phyloP scores from a whole-genome alignment of 2,797 vertebrate species.

The Parambassis ranga region DNA sequence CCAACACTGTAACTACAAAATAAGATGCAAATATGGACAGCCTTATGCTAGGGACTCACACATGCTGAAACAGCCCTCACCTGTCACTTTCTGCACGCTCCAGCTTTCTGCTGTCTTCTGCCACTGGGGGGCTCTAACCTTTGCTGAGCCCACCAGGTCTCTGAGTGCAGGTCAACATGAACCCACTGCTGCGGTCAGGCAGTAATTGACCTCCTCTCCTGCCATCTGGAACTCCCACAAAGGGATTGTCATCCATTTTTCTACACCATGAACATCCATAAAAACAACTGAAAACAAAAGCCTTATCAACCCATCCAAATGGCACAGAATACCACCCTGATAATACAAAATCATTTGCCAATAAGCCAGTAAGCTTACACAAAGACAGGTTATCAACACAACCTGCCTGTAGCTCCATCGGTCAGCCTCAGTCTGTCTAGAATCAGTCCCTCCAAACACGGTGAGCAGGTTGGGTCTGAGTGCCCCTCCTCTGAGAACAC shows the following conservation, averaged over 20 bases:
- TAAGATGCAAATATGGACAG: background rate
- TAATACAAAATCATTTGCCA: background rate
- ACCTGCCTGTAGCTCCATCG: background rate
- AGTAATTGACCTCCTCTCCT: slow-evolving; percentile 9
- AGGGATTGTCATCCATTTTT: background rate
- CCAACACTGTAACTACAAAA: no score
- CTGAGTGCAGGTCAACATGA: slow-evolving; percentile 4
- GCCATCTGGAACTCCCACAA: slow-evolving; percentile 15
- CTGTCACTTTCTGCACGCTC: background rate
- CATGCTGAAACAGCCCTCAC: background rate
- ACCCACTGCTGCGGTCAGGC: background rate
- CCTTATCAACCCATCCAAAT: slow-evolving; percentile 1
- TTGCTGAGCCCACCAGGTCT: background rate
- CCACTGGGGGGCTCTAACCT: slow-evolving; percentile 17
- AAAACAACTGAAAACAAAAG: slow-evolving; percentile 5
- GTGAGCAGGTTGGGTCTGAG: background rate
- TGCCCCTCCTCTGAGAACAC: background rate
- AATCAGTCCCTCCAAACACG: background rate
- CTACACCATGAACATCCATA: background rate
- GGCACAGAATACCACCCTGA: slow-evolving; percentile 8
- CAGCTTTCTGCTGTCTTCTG: background rate
- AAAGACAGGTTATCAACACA: background rate
- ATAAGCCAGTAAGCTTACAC: background rate
- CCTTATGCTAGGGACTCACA: background rate
- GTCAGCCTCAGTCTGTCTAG: background rate